Base-by-base conservation (phyloP, 2,113 vertebrate species). In the Halichoeres trimaculatus region DNA sequence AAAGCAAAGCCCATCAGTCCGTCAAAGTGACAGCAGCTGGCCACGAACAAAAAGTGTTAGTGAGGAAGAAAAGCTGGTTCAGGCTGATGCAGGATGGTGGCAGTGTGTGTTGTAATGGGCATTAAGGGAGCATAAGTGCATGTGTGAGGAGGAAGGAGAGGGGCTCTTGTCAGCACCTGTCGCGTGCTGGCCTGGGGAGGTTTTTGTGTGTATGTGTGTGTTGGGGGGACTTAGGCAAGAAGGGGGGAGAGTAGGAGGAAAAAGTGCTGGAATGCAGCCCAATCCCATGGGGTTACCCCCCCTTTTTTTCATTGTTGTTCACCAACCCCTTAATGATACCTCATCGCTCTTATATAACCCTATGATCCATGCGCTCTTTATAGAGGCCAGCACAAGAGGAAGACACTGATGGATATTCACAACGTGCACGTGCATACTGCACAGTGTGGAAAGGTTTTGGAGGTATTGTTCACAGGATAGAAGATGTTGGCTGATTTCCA, bases 101-200 rank as follows among this genome's bases (percentile, higher is more conserved):
- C 83, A 74, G 81, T 77, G 87, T 77, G 76, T 59, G 23, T 53
- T 69, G 78, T 81, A 73, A 23, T 76, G 59, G 87, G 64, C 45
- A 52, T 50, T 54, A 76, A 83, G 70, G 84, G 64, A 78, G 85
- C 76, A 85, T 57, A 85, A 90, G 88, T 85, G 74, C 57, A 34
- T 12, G 65, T 74, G 59, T 67, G 77, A 79, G 78, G 66, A 81
- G 89, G 89, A 90, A 87, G 52, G 84, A 66, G 76, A 70, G 83
- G 55, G 12, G 63, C 85, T 86, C 86, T 91, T 90, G 90, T 92
- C 91, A 87, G 92, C 93, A 91, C 90, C 93, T 91, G 92, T 91
- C 92, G 75, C 84, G 85, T 91, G 89, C 74, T 78, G 68, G 86
- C 78, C 87, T 76, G 30, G 16, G 62, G 84, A 81, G 70, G 67